These are phyloP conservation scores for Mimachlamys varia DNA, from an alignment of 2,888 invertebrate species.

Conservation along the genomic window DNA sequence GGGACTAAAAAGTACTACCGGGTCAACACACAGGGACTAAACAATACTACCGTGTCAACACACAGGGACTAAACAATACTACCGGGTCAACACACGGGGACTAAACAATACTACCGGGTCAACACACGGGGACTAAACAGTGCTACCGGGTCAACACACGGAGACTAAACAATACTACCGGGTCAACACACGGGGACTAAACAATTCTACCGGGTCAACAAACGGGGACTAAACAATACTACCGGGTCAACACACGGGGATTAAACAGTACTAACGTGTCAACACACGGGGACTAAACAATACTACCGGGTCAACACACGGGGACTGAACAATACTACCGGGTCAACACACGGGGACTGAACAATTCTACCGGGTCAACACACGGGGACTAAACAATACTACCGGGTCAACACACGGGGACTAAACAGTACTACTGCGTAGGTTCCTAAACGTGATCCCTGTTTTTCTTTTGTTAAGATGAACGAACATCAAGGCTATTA, in stretches of 20 bases:
- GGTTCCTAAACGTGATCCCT: no score
- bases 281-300: no score
- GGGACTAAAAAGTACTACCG: no score
- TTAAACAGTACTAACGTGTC: no score
- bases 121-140: not conserved
- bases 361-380: not conserved
- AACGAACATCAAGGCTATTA: no score
- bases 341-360: not conserved
- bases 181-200: not conserved
- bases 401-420: not conserved
- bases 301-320: not conserved
- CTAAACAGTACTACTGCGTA: not conserved
- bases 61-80: no score
- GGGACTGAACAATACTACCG: not conserved
- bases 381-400: not conserved
- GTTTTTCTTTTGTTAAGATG: no score
- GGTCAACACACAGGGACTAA: no score
- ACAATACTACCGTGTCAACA: no score
- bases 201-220: not conserved
- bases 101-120: not conserved
- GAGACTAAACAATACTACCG: not conserved
- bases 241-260: no score
- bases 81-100: not conserved
- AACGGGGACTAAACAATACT: no score
- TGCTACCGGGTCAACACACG: not conserved